Base-by-base conservation (phyloP, 2,888 invertebrate genomes). In the Scelioninae gen. 1 region DNA sequence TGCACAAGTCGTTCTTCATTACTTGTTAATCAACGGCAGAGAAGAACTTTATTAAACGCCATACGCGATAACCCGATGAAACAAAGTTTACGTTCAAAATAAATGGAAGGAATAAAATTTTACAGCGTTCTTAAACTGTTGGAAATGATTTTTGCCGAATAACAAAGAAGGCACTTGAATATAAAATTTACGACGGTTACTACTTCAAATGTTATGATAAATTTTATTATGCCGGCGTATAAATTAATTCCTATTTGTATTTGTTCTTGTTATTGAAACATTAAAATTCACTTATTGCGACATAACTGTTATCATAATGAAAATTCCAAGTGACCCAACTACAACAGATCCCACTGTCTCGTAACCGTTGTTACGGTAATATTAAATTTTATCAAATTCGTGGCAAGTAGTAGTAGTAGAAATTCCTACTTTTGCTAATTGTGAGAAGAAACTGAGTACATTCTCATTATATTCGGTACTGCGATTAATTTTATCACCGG, bases 371-470 rank as follows among this genome's bases (percentile, higher is more conserved):
- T 56, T 65, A 49, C 34, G n/a, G 49, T 31, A 49, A 29, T 58
- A 74, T 74, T 55, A 63, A 63, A 74, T 56, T 56, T 65, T 75
- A 49, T 75, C 56, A 49, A 75, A 75, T 31, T 56, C 45, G 45
- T 55, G 75, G 66, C 58, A 66, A n/a, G n/a, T n/a, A 76, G 58
- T 66, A 51, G 66, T 60, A 16, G 45, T 38, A n/a, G 65, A 51
- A 60, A 34, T 76, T 49, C 51, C 66, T 32, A 60, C 66, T 66
- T 58, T 38, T 45, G 66, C 58, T 76, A 76, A 76, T 76, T 66
- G 56, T 56, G 66, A 66, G 45, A 76, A 76, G 75, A 76, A 76
- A 76, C 75, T 56, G 75, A 43, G 66, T 76, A 76, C 75, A 76
- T 66, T 76, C 66, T 76, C 75, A 43, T 76, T 60, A 76, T 76